phyloP scores from a whole-genome alignment of 2,113 vertebrate species.

The Labeo rohita region DNA sequence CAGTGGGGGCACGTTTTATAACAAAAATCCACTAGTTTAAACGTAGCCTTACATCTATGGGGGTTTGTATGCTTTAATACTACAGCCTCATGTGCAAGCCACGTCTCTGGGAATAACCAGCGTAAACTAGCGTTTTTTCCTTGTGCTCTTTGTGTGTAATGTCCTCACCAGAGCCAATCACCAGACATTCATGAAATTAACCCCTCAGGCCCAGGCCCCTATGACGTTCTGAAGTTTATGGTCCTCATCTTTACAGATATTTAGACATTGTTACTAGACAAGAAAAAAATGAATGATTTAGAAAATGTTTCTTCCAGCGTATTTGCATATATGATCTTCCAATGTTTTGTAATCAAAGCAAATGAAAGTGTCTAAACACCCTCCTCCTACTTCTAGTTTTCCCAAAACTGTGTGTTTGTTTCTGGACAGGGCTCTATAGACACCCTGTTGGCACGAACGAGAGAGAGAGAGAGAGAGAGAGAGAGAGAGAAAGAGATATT shows the following conservation, averaged over 20 bases:
- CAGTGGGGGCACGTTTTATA: too few relatives aligned
- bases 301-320: background rate
- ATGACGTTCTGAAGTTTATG: background rate
- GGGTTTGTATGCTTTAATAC: too few relatives aligned
- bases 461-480: background rate
- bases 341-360: conserved; percentile 2
- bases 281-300: background rate
- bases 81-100: too few relatives aligned
- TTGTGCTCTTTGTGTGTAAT: too few relatives aligned
- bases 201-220: too few relatives aligned
- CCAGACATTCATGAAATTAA: too few relatives aligned
- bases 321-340: conserved; percentile 14
- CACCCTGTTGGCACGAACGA: background rate
- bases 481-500: background rate
- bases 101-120: too few relatives aligned
- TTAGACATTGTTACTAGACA: background rate
- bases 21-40: too few relatives aligned
- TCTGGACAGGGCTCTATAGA: conserved; percentile 23
- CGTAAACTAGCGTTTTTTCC: too few relatives aligned
- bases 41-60: too few relatives aligned
- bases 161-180: too few relatives aligned
- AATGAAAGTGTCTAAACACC: conserved; percentile 20
- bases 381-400: background rate
- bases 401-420: background rate
- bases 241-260: background rate